Evolutionary conservation across 2,113 vertebrate species (phyloP), one percentile per base, ranked within the genome.

Genomic region (Deroptyus accipitrinus): DNA sequence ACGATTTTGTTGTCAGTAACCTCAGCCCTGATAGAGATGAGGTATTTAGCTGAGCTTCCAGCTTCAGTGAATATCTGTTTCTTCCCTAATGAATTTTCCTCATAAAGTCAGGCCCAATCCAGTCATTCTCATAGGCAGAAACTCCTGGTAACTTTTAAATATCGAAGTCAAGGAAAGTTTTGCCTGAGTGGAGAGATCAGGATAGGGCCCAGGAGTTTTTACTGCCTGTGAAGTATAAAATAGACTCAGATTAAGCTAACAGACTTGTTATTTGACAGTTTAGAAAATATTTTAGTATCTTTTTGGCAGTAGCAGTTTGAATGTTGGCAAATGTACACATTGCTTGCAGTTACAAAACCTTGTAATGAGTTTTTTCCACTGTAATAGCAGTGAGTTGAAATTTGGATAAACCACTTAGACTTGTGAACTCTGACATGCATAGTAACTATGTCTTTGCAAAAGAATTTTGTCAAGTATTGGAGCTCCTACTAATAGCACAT

Each of bases 401-500:
- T 98, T 98, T 97, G 98, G 98, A 98, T 98, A 97, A 98, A 98
- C 98, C 98, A 98, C 98, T 98, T 97, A 98, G 98, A 98, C 97
- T 97, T 96, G 95, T 98, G 98, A 98, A 98, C 98, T 98, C 97
- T 98, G 98, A 98, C 98, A 98, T 92, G 97, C 97, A 96, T 96
- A 97, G 97, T 97, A 98, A 98, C 98, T 98, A 97, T 98, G 98
- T 98, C 98, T 98, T 97, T 97, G 97, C 98, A 94, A 93, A 97
- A 98, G 98, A 98, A 97, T 98, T 98, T 98, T 98, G 98, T 98
- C 98, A 98, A 98, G 97, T 98, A 97, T 97, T 91, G 97, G 98
- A 98, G 98, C 98, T 98, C 97, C 97, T 95, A 88, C 98, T 98
- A 98, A 98, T 98, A 98, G 98, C 98, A 98, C 98, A 98, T 98